Evolutionary conservation across 2,113 vertebrate genomes (phyloP), one percentile per base, ranked within the genome.

Genomic region (Hirundichthys speculiger): DNA sequence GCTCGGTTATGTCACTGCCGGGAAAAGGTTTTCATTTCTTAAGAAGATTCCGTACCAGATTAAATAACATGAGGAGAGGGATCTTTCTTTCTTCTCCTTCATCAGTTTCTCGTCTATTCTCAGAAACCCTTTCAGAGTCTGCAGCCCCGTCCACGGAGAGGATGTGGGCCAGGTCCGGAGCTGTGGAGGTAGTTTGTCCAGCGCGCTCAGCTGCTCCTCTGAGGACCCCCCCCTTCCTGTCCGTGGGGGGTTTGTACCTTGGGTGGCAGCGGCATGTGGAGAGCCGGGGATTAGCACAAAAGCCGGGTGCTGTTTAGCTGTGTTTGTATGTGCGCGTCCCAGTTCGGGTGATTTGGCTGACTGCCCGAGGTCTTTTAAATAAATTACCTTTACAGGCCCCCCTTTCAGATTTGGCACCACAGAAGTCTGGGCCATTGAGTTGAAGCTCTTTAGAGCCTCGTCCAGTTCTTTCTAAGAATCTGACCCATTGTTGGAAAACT

Each of bases 211-310:
- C 42, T 19, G 22, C 45, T 22, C 0, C 2, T n/a, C 66, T 56
- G 39, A 62, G 59, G 49, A n/a, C 46, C 25, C 49, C 51, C 58
- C 40, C 42, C 71, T 64, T 75, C 64, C 68, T 70, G 64, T 34
- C 69, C n/a, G 60, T n/a, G 43, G 60, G 58, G 58, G 56, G 63
- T 40, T 24, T 24, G 10, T 71, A 58, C 55, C 67, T 78, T 77
- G 80, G 78, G 72, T 86, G 75, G 75, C 51, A 79, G 21, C 63
- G 46, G 59, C 43, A 15, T 20, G 56, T 41, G 39, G 54, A 54
- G 72, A 50, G 79, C 81, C 79, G 79, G 64, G 30, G 52, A 56
- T 75, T 46, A 22, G 62, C 11, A 78, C 71, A 75, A 76, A 67
- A 57, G 56, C 59, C 13, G 47, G 46, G 69, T 55, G 73, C 66